Evolutionary conservation across 2,797 vertebrate species (phyloP), one percentile per base, ranked within the genome.

Genomic region (Sandelia bainsii): DNA sequence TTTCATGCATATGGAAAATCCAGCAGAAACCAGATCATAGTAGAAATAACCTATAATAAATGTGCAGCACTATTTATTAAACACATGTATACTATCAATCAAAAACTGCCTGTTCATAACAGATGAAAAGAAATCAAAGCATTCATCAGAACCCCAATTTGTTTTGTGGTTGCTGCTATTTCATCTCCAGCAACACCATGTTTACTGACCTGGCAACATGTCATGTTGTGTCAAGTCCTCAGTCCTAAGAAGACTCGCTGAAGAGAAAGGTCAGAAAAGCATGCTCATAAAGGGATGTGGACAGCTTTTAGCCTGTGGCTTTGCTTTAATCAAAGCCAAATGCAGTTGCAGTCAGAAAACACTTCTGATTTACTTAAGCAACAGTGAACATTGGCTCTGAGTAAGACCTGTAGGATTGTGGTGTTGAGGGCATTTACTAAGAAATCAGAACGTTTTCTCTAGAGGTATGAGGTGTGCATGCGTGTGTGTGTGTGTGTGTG

Each of bases 261-360:
- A 93, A 93, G 83, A 92, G 92, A 95, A 95, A 95, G 93, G 94
- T 95, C 94, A 95, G 89, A 90, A 94, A 94, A 94, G 83, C 91
- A 91, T 93, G 89, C 87, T 95, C 84, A 91, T 93, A 91, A 95
- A 95, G 82, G 81, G 76, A 86, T 93, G 87, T 91, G 79, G 93
- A 95, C 94, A 94, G 93, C 77, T 94, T 94, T 87, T 94, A 95
- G 92, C 95, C 94, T 20, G 77, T 87, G 90, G 94, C 93, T 89
- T 93, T 87, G 82, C 91, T 95, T 95, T 94, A 93, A 94, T 94
- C 92, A 94, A 93, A 93, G 71, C 87, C 92, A 92, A 91, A 93
- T 83, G 90, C 82, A 76, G 87, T 93, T 87, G 90, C 87, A 94
- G 91, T 93, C 90, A 93, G 86, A 90, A 91, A 93, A 94, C 92